A percentile compares a stretch with the other conserved stretches of the same genome.
phyloP scores from a whole-genome alignment of 1,140 invertebrate genomes.

The Heliconius hermathena region DNA sequence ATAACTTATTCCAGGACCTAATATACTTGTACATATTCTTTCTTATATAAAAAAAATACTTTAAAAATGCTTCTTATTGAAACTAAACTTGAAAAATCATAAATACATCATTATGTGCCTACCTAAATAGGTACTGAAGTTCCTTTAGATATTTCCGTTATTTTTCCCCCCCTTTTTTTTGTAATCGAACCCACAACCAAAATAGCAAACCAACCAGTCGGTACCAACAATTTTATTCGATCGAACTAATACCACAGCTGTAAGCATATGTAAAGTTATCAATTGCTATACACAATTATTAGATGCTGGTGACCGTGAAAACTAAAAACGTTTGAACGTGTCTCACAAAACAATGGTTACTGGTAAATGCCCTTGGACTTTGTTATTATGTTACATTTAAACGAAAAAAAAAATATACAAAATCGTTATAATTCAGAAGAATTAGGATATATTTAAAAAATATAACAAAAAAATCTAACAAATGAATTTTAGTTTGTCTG shows the following conservation, averaged over 20 bases:
- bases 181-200: neutral
- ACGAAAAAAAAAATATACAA: too few species aligned
- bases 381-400: neutral
- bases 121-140: too few species aligned
- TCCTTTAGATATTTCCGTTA: too few species aligned
- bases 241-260: neutral
- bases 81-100: neutral
- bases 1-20: too few species aligned
- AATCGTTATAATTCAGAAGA: neutral
- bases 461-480: too few species aligned
- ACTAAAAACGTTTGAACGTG: neutral
- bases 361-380: neutral
- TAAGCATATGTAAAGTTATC: slow-evolving; percentile 1
- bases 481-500: too few species aligned
- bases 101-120: too few species aligned
- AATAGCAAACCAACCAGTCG: neutral
- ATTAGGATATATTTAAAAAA: neutral
- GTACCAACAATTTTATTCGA: neutral
- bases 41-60: too few species aligned
- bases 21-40: too few species aligned
- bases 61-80: neutral
- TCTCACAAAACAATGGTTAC: neutral
- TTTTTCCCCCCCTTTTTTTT: too few species aligned
- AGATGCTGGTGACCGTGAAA: neutral
- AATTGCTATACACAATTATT: neutral